Conservation (phyloP, 2,888 invertebrate species). For the Buathra laborator region DNA sequence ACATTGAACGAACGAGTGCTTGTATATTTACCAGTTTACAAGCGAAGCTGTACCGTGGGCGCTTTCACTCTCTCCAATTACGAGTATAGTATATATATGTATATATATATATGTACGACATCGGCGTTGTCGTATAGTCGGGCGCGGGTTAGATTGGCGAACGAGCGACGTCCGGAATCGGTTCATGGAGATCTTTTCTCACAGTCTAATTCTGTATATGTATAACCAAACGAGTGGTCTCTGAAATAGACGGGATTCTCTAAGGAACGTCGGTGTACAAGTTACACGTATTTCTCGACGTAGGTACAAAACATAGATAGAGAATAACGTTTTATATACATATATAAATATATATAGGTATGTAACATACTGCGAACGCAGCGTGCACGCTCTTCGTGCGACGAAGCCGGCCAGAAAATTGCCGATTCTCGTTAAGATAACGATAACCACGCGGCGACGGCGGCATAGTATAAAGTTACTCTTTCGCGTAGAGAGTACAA, state of each 20-base stretch:
- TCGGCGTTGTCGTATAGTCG: conserved; percentile 11
- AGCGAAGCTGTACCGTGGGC: conserved; percentile 16
- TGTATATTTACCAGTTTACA: conserved; percentile 4
- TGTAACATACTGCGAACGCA: conserved; percentile 11
- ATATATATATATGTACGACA: conserved; percentile 9
- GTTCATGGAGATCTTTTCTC: conserved; percentile 68
- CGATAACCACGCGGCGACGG: conserved; percentile 74
- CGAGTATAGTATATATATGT: conserved; percentile 70
- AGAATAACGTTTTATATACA: conserved; percentile 45
- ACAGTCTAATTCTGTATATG: conserved; percentile 55
- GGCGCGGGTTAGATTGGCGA: conserved; percentile 54
- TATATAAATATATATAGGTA: conserved; percentile 21
- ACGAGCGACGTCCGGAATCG: conserved; percentile 64
- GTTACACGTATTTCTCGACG: conserved; percentile 36
- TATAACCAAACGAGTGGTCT: conserved; percentile 12
- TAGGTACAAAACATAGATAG: conserved; percentile 19
- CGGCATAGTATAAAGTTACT: conserved; percentile 70
- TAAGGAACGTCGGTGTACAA: conserved; percentile 36
- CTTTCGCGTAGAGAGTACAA: conserved; percentile 49
- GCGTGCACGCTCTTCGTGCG: conserved; percentile 64
- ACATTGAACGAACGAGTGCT: conserved; percentile 11
- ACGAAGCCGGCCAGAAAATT: conserved; percentile 76
- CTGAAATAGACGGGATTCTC: conserved; percentile 23
- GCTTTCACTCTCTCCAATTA: conserved; percentile 82
- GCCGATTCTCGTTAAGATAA: conserved; percentile 82